phyloP scores from a whole-genome alignment of 2,797 vertebrate genomes.

The Eleutherodactylus coqui region DNA sequence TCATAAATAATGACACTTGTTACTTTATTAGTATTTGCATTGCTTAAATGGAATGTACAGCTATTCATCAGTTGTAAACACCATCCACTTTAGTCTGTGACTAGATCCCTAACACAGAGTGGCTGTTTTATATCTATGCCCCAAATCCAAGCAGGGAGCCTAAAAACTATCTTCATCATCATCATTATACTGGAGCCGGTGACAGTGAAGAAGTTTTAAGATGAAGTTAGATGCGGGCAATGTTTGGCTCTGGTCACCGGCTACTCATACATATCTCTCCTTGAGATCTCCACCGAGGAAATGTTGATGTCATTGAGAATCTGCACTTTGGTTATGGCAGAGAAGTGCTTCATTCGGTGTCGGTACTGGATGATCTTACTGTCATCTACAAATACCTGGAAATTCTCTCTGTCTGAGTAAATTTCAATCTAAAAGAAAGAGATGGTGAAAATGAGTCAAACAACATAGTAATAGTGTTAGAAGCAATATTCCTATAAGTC shows the following conservation, averaged over 20 bases:
- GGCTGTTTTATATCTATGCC: neutral
- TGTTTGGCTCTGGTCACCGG: neutral
- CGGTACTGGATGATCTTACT: constrained; percentile 77
- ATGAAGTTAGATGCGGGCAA: neutral
- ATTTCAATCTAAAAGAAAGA: constrained; percentile 77
- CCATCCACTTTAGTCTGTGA: neutral
- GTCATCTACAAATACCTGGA: constrained; percentile 78
- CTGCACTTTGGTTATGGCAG: constrained; percentile 76
- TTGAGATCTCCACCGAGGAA: constrained; percentile 79
- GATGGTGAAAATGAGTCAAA: neutral
- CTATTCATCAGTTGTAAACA: neutral
- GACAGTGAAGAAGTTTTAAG: neutral
- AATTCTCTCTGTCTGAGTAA: constrained; percentile 77
- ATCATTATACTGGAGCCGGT: neutral
- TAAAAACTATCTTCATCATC: neutral
- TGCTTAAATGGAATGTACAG: neutral
- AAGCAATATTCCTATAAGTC: no score
- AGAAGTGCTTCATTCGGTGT: constrained; percentile 76
- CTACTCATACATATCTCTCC: constrained; percentile 69
- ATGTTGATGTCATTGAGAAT: constrained; percentile 77
- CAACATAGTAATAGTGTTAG: neutral
- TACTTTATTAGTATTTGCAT: neutral
- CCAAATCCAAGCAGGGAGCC: neutral
- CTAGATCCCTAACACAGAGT: neutral
- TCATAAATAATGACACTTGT: neutral